Evolutionary conservation across 1,140 invertebrate species (phyloP).

Genomic region (Ceratosolen solmsi): DNA sequence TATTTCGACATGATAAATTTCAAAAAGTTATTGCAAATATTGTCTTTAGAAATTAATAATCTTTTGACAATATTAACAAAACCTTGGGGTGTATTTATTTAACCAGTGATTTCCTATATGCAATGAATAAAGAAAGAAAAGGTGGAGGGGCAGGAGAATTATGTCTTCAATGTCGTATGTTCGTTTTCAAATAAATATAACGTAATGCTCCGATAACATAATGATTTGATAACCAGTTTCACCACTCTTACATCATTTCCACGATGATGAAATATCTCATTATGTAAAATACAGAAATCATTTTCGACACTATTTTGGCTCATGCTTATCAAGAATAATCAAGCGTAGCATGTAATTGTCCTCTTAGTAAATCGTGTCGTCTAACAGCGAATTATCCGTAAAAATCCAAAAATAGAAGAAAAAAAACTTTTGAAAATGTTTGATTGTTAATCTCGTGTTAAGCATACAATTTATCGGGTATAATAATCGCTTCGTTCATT

Average conservation of each 20-base stretch:
- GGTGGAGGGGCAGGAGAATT: background rate
- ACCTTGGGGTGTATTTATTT: too few species aligned
- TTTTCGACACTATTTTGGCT: background rate
- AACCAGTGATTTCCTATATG: too few species aligned
- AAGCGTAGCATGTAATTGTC: conserved; percentile 1
- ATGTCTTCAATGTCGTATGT: background rate
- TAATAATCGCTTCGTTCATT: background rate
- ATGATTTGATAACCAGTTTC: conserved; percentile 3
- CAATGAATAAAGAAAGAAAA: too few species aligned
- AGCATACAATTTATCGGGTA: background rate
- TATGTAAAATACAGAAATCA: background rate
- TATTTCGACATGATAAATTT: too few species aligned
- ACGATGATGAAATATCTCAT: background rate
- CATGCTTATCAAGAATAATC: too few species aligned
- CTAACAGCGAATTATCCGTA: background rate
- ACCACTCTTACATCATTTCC: background rate
- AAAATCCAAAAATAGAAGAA: background rate
- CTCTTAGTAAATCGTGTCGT: background rate
- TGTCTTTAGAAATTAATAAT: too few species aligned
- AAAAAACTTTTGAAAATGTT: background rate
- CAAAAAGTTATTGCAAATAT: too few species aligned
- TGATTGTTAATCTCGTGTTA: background rate
- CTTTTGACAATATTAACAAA: too few species aligned
- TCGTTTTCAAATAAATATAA: conserved; percentile 5
- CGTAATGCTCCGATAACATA: conserved; percentile 4